Base-by-base conservation (phyloP, 2,113 vertebrate genomes). In the Vicugna pacos region DNA sequence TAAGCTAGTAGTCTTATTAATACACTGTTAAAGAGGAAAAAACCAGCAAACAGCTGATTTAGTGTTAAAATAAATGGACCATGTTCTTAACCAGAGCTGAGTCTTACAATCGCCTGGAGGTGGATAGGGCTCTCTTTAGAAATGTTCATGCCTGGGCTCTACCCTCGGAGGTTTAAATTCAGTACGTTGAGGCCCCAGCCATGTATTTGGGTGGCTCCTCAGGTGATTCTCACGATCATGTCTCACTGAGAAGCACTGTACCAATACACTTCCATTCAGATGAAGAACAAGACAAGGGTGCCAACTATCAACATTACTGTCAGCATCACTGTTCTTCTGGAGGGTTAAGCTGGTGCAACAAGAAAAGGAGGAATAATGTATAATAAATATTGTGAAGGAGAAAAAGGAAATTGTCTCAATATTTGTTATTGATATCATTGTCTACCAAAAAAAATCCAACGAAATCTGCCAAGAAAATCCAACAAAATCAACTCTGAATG, bases 1-100 rank as follows among this genome's bases (percentile, higher is more conserved):
- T 84, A 91, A 91, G 28, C 42, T 70, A 65, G 54, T 50, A 83
- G n/a, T 88, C 81, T 83, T 95, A 50, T 83, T 95, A 50, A 67
- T 56, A 77, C n/a, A 83, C n/a, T 48, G 20, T 73, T 65, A 86
- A 73, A 64, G 73, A 77, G 50, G 64, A 91, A 90, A 69, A 24
- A 62, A 46, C 4, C 4, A 88, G 32, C 62, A 83, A 56, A 67
- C 12, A 79, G 16, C 50, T 83, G 52, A 62, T 73, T 86, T 91
- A 64, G 6, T 73, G 15, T 91, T 82, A 64, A 79, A 73, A 35
- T 75, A n/a, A 92, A 94, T 52, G 42, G 60, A 32, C 67, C 50
- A 24, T 26, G 11, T 77, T 83, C 32, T 81, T 89, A 69, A 46
- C 8, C 42, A 83, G 69, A 60, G 16, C 24, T 92, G 69, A 70